Evolutionary conservation across 2,888 invertebrate genomes (phyloP), one percentile per base, ranked within the genome.

Genomic region (Hyalella azteca): DNA sequence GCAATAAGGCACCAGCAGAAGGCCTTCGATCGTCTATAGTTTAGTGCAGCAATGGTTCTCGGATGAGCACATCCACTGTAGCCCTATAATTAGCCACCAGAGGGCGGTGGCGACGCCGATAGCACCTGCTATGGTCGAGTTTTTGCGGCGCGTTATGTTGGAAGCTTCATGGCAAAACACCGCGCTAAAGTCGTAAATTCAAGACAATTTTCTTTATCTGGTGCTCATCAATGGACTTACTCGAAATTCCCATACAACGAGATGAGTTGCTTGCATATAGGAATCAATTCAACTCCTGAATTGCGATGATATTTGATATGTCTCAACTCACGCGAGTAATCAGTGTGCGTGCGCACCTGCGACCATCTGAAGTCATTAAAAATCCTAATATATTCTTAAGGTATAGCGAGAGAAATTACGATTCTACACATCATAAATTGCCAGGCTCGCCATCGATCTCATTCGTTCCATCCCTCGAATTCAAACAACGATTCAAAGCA

Each of bases 61-160:
- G 36, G 66, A 32, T 36, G 66, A 29, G 66, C 66, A 19, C 66
- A 66, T 66, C 66, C 36, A 39, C 32, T 36, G 66, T 32, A 36
- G 66, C 66, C 36, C 66, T 66, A 66, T 66, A 66, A 66, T 66
- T 66, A 66, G 66, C 66, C 29, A 32, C 36, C 5, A 66, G 36
- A 66, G 36, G 66, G 66, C 66, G 66, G 66, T 66, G 66, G 36
- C 29, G 66, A 19, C 66, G 66, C 29, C 66, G 66, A 66, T 66
- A 66, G 66, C 66, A 66, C 66, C 66, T 66, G 66, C 36, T 66
- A 36, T 32, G 7, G 13, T 32, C 66, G 5, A 66, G 66, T 66
- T 66, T 66, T 66, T 66, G 66, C 66, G 15, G 39, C 19, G 66
- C 36, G 66, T 66, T 32, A 66, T 66, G 66, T 66, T 36, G 66